Conservation (phyloP, 1,140 invertebrate species). For the Leptinotarsa defecta region DNA sequence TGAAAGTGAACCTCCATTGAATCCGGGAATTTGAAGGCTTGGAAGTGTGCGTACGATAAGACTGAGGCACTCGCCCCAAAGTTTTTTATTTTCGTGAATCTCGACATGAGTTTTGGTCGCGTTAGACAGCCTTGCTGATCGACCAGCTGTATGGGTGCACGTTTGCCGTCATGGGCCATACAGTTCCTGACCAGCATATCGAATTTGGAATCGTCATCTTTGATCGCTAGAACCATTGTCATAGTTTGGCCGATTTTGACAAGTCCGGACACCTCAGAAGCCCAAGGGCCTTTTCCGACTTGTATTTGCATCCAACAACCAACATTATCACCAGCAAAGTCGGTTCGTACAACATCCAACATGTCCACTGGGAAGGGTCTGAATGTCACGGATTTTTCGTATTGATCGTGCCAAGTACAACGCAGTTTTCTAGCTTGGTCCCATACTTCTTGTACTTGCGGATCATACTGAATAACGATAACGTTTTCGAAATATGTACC, state of each 20-base stretch:
- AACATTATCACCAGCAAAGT: conserved; percentile 94
- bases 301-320: conserved; percentile 95
- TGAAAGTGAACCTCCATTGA: conserved; percentile 97
- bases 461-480: conserved; percentile 92
- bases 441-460: conserved; percentile 95
- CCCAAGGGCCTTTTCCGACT: conserved; percentile 95
- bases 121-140: conserved; percentile 92
- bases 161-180: conserved; percentile 91
- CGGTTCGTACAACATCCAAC: conserved; percentile 89
- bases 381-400: conserved; percentile 94
- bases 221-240: conserved; percentile 96
- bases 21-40: conserved; percentile 95
- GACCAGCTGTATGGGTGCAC: conserved; percentile 92
- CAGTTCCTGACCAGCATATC: conserved; percentile 95
- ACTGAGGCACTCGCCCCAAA: conserved; percentile 91
- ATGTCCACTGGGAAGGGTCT: conserved; percentile 94
- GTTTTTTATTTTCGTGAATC: conserved; percentile 94
- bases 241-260: conserved; percentile 96
- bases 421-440: conserved; percentile 90
- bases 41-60: conserved; percentile 90
- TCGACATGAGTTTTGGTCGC: conserved; percentile 88
- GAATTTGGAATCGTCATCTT: conserved; percentile 94
- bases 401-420: conserved; percentile 95
- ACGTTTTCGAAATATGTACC: conserved; percentile 95
- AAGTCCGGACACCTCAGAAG: conserved; percentile 89